A percentile compares a stretch with the other conserved stretches of the same genome.
These are phyloP conservation scores for Melipona quadrifasciata DNA, from an alignment of 1,140 invertebrate genomes.

Conservation along the genomic window DNA sequence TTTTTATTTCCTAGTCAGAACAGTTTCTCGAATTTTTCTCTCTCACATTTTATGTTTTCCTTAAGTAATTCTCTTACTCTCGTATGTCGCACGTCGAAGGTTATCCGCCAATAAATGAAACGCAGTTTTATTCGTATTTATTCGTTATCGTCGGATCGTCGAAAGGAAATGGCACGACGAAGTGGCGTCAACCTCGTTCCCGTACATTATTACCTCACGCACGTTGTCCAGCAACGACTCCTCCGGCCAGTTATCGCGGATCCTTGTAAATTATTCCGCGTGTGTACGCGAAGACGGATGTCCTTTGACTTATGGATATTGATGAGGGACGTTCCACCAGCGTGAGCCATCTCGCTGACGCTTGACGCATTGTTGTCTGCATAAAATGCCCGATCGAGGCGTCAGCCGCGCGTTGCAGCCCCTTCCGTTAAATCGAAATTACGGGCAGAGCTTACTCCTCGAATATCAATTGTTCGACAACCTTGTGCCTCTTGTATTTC, in stretches of 20 bases:
- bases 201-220: conserved; percentile 20
- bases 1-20: no score
- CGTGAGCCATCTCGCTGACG: conserved; percentile 31
- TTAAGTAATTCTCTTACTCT: not conserved
- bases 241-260: conserved; percentile 4
- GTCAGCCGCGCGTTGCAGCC: conserved; percentile 50
- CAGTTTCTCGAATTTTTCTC: not conserved
- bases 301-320: conserved; percentile 63
- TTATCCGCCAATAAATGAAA: not conserved
- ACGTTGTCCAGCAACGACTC: not conserved
- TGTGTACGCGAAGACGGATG: conserved; percentile 51
- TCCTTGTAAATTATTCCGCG: conserved; percentile 50
- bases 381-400: conserved; percentile 29
- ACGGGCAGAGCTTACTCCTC: not conserved
- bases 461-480: conserved; percentile 48
- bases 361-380: conserved; percentile 46
- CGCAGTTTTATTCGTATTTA: not conserved
- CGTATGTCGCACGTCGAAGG: no score
- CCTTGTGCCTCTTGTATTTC: not conserved
- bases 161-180: conserved; percentile 1
- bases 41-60: not conserved
- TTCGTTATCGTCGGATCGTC: not conserved
- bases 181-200: not conserved
- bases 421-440: conserved; percentile 48
- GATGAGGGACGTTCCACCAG: conserved; percentile 35